Conservation (phyloP, 2,797 vertebrate species). For the Melanotaenia pygmaea region DNA sequence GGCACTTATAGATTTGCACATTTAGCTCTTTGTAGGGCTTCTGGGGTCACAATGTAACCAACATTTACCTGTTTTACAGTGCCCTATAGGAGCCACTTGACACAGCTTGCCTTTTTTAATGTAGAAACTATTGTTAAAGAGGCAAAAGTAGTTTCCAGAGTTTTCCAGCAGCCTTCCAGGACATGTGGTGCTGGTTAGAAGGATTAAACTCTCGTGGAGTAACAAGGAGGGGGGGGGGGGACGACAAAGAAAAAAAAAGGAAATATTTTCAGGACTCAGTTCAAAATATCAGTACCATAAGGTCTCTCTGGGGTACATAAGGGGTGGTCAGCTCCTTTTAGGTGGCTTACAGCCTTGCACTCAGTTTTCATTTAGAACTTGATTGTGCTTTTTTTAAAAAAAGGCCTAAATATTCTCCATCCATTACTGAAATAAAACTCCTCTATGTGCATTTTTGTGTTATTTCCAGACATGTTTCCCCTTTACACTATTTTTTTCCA, state of each 20-base stretch:
- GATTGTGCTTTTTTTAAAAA: constrained; percentile 47
- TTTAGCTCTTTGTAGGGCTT: constrained; percentile 27
- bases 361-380: constrained; percentile 64
- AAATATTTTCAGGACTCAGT: constrained; percentile 75
- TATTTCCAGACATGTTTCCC: constrained; percentile 38
- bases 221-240: constrained; percentile 51
- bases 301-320: constrained; percentile 75
- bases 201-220: constrained; percentile 76
- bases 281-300: constrained; percentile 76
- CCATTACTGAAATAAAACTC: constrained; percentile 38
- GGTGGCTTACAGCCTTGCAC: constrained; percentile 68
- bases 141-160: constrained; percentile 75
- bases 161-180: constrained; percentile 78
- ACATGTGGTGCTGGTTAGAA: constrained; percentile 83
- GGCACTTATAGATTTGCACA: constrained; percentile 23
- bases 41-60: constrained; percentile 29
- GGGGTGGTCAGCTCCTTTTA: constrained; percentile 60
- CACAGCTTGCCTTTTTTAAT: constrained; percentile 63
- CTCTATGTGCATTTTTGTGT: constrained; percentile 42
- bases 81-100: constrained; percentile 64
- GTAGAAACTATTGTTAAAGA: constrained; percentile 78
- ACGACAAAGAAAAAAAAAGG: constrained; percentile 57
- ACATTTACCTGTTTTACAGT: constrained; percentile 27
- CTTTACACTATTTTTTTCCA: constrained; percentile 26
- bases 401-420: constrained; percentile 45